Conservation (phyloP, 2,888 invertebrate species). For the Didymodactylos carnosus region DNA sequence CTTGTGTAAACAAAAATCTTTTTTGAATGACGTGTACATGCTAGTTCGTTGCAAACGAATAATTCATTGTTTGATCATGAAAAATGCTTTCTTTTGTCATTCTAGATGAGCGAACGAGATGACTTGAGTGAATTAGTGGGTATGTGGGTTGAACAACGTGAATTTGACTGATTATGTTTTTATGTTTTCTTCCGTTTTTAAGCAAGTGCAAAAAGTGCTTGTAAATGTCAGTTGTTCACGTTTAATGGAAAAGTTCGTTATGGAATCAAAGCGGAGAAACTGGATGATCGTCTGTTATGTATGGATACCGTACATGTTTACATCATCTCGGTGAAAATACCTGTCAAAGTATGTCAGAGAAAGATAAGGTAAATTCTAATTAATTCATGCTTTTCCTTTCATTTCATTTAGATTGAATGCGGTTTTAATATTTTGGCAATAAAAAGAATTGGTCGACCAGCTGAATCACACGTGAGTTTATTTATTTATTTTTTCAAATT, state of each 20-base stretch:
- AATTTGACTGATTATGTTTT: background rate
- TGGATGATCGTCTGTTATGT: background rate
- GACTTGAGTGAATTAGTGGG: background rate
- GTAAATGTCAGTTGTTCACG: background rate
- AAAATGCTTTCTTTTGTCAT: too few species aligned
- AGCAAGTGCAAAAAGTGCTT: background rate
- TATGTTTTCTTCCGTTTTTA: background rate
- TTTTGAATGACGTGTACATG: too few species aligned
- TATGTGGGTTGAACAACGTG: background rate
- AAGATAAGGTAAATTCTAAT: background rate
- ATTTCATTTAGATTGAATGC: background rate
- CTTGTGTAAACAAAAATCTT: too few species aligned
- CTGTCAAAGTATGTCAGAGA: background rate
- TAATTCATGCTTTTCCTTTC: background rate
- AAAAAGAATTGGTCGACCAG: background rate
- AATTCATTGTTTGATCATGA: too few species aligned
- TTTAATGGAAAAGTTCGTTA: background rate
- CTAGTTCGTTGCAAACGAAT: too few species aligned
- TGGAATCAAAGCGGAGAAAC: background rate
- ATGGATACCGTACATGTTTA: background rate
- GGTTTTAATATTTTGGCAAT: background rate
- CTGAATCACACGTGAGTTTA: background rate
- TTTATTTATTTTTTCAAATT: background rate
- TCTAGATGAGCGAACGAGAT: background rate
- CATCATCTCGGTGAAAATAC: background rate